Conservation (phyloP, 2,797 vertebrate genomes). For the Sebastes vulpes region DNA sequence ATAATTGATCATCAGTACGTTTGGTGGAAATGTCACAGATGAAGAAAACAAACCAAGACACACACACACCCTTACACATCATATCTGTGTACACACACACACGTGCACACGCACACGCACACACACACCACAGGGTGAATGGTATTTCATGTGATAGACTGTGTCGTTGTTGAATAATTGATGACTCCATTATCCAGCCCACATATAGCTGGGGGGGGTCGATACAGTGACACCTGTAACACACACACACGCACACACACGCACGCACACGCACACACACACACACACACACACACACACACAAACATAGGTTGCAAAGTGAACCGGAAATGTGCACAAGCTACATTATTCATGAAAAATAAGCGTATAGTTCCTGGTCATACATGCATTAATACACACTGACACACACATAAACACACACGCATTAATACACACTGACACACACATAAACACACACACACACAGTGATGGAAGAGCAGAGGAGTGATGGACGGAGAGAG, state of each 20-base stretch:
- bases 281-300: neutral
- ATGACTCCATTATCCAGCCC: slow-evolving; percentile 65
- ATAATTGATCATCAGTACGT: slow-evolving; percentile 55
- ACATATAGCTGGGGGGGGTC: neutral
- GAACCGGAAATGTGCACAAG: neutral
- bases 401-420: neutral
- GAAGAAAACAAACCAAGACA: neutral
- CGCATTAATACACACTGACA: neutral
- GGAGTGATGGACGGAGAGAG: too few species aligned
- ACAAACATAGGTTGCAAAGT: neutral
- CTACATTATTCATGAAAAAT: slow-evolving; percentile 37
- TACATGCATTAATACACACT: too few species aligned
- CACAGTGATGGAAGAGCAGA: neutral
- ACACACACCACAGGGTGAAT: slow-evolving; percentile 9
- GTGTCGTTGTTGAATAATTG: slow-evolving; percentile 64
- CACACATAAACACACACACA: neutral
- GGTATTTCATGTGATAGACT: slow-evolving; percentile 58
- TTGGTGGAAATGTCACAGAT: slow-evolving; percentile 55
- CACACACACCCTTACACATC: slow-evolving; percentile 11
- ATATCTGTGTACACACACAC: too few species aligned
- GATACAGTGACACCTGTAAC: slow-evolving; percentile 39
- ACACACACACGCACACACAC: too few species aligned
- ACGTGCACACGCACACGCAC: fast-evolving
- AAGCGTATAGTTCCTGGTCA: neutral
- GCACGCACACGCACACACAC: too few species aligned